phyloP scores from a whole-genome alignment of 2,113 vertebrate species.

The Tragelaphus buxtoni region DNA sequence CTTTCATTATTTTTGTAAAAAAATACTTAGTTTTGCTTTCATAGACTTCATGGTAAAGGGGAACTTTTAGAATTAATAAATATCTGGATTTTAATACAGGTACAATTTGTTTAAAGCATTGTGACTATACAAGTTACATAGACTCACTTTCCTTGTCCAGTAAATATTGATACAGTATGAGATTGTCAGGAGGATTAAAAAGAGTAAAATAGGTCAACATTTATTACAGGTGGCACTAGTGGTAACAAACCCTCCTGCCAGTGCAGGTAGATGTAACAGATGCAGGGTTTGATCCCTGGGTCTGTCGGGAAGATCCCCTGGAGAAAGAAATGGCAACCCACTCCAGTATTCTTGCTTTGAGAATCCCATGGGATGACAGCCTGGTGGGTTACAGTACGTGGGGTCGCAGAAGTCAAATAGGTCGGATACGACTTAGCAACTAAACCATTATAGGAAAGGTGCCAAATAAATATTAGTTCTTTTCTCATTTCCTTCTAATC shows the following conservation, averaged over 20 bases:
- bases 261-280: background rate
- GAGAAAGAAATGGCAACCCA: background rate
- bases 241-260: background rate
- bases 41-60: background rate
- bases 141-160: background rate
- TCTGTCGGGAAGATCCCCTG: fast-evolving
- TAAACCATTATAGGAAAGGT: background rate
- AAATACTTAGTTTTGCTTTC: background rate
- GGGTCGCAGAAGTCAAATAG: background rate
- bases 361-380: background rate
- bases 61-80: background rate
- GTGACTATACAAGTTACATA: background rate
- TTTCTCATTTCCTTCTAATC: background rate
- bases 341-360: background rate
- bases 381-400: fast-evolving
- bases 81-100: background rate
- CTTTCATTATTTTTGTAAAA: background rate
- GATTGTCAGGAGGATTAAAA: background rate
- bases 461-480: background rate
- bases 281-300: background rate
- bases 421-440: background rate
- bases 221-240: background rate
- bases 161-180: background rate
- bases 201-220: background rate
- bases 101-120: background rate